Evolutionary conservation across 2,888 invertebrate genomes (phyloP).

Genomic region (Calameuta filiformis): DNA sequence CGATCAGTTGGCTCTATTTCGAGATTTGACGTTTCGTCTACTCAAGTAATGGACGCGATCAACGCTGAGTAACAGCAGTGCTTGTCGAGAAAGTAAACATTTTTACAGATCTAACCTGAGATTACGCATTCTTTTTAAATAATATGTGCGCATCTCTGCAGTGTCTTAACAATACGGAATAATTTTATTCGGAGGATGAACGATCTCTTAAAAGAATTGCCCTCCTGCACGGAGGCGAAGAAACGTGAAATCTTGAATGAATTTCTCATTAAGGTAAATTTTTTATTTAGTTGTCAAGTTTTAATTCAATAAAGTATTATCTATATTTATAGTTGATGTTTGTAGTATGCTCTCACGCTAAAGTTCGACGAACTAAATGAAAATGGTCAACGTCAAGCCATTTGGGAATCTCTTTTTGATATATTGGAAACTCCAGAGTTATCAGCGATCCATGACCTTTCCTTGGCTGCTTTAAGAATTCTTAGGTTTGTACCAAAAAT

Average conservation of each 20-base stretch:
- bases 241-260: background rate
- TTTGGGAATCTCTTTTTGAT: conserved; percentile 74
- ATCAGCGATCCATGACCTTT: conserved; percentile 68
- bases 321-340: conserved; percentile 33
- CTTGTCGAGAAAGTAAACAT: background rate
- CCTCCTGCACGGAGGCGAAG: background rate
- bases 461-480: conserved; percentile 73
- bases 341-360: conserved; percentile 71
- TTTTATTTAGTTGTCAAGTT: conserved; percentile 7
- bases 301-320: conserved; percentile 9
- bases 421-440: conserved; percentile 69
- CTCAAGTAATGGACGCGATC: background rate
- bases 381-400: conserved; percentile 68
- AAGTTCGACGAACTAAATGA: conserved; percentile 73
- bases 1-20: background rate
- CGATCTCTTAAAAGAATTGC: background rate
- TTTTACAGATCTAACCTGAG: background rate
- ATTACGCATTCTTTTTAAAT: background rate
- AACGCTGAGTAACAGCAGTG: background rate
- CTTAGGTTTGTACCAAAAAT: conserved; percentile 69
- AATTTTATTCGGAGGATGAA: background rate
- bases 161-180: background rate
- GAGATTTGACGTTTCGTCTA: background rate
- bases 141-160: background rate
- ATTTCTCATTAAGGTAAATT: conserved; percentile 6